These are phyloP conservation scores for Drosophila hydei DNA, from an alignment of 1,140 invertebrate species.

Conservation along the genomic window DNA sequence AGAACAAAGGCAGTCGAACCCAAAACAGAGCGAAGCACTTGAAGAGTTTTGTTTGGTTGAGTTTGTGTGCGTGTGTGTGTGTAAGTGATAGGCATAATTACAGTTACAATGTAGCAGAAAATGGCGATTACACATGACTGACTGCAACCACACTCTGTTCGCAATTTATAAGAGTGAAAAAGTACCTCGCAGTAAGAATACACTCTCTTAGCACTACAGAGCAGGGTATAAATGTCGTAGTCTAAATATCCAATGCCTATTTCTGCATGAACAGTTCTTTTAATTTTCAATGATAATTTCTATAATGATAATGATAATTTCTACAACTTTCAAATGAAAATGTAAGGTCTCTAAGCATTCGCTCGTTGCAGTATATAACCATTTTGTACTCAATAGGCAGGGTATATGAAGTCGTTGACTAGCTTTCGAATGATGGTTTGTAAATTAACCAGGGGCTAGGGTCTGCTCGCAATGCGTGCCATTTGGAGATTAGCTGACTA, in stretches of 20 bases:
- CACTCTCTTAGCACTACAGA: too few species aligned
- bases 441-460: not conserved
- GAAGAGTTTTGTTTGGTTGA: conserved; percentile 14
- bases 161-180: too few species aligned
- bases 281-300: too few species aligned
- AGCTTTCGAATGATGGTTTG: conserved; percentile 64
- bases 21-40: conserved; percentile 21
- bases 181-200: too few species aligned
- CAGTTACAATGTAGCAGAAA: conserved; percentile 32
- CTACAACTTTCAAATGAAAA: not conserved
- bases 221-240: too few species aligned
- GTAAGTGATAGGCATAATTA: conserved; percentile 56
- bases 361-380: not conserved
- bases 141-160: too few species aligned
- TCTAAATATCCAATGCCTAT: too few species aligned
- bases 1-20: not conserved
- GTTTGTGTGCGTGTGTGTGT: conserved; percentile 33
- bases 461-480: conserved; percentile 54
- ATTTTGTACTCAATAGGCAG: not conserved
- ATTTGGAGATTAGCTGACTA: conserved; percentile 63
- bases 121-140: too few species aligned
- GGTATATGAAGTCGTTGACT: conserved; percentile 48
- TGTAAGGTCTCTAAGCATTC: too few species aligned
- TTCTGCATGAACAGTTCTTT: too few species aligned
- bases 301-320: too few species aligned